Conservation (phyloP, 2,797 vertebrate genomes). For the Neosalanx taihuensis region DNA sequence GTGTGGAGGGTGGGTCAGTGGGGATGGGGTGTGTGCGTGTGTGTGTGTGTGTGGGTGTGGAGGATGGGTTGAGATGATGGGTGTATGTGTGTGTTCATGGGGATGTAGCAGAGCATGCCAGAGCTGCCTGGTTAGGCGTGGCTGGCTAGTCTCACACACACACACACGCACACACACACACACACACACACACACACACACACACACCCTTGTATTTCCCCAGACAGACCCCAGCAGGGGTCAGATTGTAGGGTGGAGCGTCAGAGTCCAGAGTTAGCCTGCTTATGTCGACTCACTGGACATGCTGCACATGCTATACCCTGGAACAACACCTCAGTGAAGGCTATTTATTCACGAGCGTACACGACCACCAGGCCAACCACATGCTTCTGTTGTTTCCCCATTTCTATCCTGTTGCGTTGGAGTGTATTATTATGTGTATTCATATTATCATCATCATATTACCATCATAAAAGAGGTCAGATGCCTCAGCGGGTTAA, state of each 20-base stretch:
- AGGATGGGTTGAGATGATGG: slow-evolving; percentile 10
- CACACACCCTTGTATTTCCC: background rate
- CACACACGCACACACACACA: no score
- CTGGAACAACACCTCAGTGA: no score
- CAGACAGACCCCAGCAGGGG: slow-evolving; percentile 21
- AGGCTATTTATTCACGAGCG: no score
- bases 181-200: background rate
- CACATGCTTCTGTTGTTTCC: no score
- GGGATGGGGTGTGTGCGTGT: background rate
- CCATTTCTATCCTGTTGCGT: no score
- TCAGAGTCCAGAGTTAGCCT: slow-evolving; percentile 29
- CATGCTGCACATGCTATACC: no score
- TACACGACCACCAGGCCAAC: no score
- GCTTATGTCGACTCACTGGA: background rate
- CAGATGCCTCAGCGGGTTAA: no score
- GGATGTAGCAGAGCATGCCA: slow-evolving; percentile 37
- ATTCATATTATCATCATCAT: no score
- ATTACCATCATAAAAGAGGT: no score
- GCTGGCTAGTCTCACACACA: slow-evolving; percentile 20
- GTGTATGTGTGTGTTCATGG: slow-evolving; percentile 30
- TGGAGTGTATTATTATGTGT: no score
- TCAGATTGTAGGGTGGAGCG: slow-evolving; percentile 26
- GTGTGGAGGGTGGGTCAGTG: background rate
- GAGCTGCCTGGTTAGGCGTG: slow-evolving; percentile 24
- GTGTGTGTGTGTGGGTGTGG: background rate